These are phyloP conservation scores for Erebia ligea DNA, from an alignment of 2,888 invertebrate species.

Conservation along the genomic window DNA sequence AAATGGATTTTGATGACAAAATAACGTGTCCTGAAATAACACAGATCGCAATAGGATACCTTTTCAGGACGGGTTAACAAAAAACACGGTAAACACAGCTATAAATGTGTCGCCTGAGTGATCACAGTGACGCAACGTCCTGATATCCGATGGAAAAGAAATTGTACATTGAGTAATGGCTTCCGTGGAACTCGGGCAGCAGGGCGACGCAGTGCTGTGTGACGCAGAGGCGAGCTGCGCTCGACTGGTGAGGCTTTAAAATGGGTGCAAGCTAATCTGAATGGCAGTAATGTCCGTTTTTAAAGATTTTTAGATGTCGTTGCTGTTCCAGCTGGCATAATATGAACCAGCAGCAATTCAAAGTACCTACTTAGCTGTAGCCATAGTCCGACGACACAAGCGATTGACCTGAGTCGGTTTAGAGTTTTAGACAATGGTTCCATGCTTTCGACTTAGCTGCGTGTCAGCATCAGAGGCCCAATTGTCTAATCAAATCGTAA, in stretches of 20 bases:
- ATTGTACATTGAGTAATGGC: constrained; percentile 59
- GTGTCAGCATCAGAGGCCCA: too few relatives aligned
- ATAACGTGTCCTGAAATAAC: constrained; percentile 1
- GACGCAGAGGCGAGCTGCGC: constrained; percentile 11
- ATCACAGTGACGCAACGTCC: constrained; percentile 51
- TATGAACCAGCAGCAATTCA: too few relatives aligned
- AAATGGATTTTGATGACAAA: constrained; percentile 7
- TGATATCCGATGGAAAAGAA: constrained; percentile 65
- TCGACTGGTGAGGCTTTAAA: background rate
- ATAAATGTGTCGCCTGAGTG: constrained; percentile 57
- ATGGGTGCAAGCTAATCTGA: background rate
- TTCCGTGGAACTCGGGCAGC: constrained; percentile 35
- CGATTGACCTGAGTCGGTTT: too few relatives aligned
- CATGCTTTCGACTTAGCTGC: too few relatives aligned
- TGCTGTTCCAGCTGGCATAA: too few relatives aligned
- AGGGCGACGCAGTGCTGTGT: constrained; percentile 18
- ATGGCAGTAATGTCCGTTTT: too few relatives aligned
- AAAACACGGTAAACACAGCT: constrained; percentile 27
- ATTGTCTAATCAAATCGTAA: too few relatives aligned
- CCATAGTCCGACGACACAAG: background rate
- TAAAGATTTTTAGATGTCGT: too few relatives aligned
- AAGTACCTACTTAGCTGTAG: too few relatives aligned
- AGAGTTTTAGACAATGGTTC: too few relatives aligned
- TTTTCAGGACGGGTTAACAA: constrained; percentile 7
- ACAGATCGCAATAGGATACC: constrained; percentile 3